Evolutionary conservation across 2,113 vertebrate species (phyloP), one percentile per base, ranked within the genome.

Genomic region (Pristiophorus japonicus): DNA sequence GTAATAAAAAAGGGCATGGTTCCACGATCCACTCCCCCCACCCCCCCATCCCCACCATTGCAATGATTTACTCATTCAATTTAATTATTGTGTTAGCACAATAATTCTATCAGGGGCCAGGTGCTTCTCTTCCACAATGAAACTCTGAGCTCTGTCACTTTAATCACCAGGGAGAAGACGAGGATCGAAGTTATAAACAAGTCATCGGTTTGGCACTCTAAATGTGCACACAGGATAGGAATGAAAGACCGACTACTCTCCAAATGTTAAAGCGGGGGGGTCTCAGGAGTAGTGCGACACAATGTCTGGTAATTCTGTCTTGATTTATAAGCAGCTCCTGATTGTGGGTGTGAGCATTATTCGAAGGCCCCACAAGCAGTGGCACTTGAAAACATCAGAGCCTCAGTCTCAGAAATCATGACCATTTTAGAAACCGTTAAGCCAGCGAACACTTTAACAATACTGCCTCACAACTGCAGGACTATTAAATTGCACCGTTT

Each of bases 301-400:
- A 22, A n/a, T 63, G 88, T 63, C 59, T 92, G 88, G 59, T 38
- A 22, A 65, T 55, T 65, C 59, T 22, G 75, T 38, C 75, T 63
- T 92, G 88, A 92, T 92, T 92, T 92, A 92, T 92, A 65, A 92
- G 88, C 34, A 92, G 88, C 59, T 63, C n/a, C 88, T 92, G 88
- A 63, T 63, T 92, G 88, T 59, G 30, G 87, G 51, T 34, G 51
- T 63, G 5, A 63, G 88, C 59, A 92, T 38, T 51, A 51, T 70
- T 45, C 66, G 38, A 45, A 45, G 91, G 91, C 91, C 62, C 63
- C 91, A 45, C 47, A 66, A 70, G 93, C 20, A 7, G 42, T 73
- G 42, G 4, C 93, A 94, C 59, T 94, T 94, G 65, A 73, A 94
- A 94, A 45, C 38, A 42, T 65, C 38, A 67, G 92, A 65, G n/a